A percentile compares a stretch with the other conserved stretches of the same genome.
These are phyloP conservation scores for Laspeyria flexula DNA, from an alignment of 2,888 invertebrate species.

Conservation along the genomic window DNA sequence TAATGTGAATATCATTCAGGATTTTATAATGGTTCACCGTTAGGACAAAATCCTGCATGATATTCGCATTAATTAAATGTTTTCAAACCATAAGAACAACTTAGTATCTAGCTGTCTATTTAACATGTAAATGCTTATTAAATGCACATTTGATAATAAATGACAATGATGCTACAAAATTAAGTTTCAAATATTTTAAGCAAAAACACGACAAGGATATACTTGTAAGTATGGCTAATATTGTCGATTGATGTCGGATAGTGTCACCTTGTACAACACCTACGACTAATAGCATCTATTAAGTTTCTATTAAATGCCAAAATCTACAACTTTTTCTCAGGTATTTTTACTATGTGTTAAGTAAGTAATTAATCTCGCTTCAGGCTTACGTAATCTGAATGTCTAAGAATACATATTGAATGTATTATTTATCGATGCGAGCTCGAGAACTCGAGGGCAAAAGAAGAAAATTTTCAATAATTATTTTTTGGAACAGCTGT, in stretches of 20 bases:
- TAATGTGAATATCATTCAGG: background rate
- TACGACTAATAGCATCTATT: constrained; percentile 23
- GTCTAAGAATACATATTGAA: constrained; percentile 9
- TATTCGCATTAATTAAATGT: too few relatives aligned
- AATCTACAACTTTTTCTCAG: constrained; percentile 5
- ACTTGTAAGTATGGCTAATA: constrained; percentile 29
- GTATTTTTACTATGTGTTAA: background rate
- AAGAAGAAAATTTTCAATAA: background rate
- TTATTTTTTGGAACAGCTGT: background rate
- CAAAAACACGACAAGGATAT: constrained; percentile 6
- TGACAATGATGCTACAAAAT: constrained; percentile 9
- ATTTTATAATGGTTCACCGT: background rate
- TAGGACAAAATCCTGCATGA: too few relatives aligned
- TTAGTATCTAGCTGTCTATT: background rate
- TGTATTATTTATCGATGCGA: background rate
- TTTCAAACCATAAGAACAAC: too few relatives aligned
- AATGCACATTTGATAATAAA: constrained; percentile 16
- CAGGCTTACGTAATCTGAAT: constrained; percentile 6
- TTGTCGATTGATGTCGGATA: constrained; percentile 28
- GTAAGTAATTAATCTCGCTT: background rate
- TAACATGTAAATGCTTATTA: constrained; percentile 12
- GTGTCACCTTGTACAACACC: constrained; percentile 24
- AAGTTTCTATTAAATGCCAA: constrained; percentile 19
- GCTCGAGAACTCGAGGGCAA: background rate
- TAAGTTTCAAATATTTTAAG: constrained; percentile 16